A percentile compares a stretch with the other conserved stretches of the same genome.
phyloP scores from a whole-genome alignment of 2,113 vertebrate genomes.

The Callorhinus ursinus region DNA sequence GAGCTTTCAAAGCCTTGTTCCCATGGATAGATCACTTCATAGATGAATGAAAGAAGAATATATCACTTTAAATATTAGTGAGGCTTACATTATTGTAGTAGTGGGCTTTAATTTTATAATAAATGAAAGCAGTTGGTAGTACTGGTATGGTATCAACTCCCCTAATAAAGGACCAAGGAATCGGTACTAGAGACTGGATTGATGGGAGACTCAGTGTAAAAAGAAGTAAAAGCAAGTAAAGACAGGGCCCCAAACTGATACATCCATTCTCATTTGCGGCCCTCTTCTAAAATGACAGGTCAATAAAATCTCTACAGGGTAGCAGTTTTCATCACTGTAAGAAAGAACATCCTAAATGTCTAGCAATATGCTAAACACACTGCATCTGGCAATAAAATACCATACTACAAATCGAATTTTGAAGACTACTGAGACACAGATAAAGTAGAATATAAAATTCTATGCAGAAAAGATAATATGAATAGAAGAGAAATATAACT shows the following conservation, averaged over 20 bases:
- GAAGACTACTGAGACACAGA: neutral
- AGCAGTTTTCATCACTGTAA: neutral
- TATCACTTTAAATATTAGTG: neutral
- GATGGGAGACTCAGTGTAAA: neutral
- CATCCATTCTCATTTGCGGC: neutral
- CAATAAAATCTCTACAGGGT: neutral
- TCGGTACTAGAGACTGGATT: neutral
- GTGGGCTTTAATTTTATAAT: neutral
- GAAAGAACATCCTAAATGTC: neutral
- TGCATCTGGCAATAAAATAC: neutral
- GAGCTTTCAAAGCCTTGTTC: neutral
- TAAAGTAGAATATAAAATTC: neutral
- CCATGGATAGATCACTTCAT: fast-evolving
- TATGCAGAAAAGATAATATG: neutral
- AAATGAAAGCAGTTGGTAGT: neutral
- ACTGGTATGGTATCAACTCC: neutral
- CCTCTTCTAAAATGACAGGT: neutral
- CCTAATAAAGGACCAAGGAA: neutral
- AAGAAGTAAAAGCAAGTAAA: neutral
- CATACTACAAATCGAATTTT: neutral
- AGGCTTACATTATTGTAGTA: neutral
- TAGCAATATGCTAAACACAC: neutral
- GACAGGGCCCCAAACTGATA: neutral
- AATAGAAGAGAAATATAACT: neutral
- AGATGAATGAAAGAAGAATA: neutral